Conservation (phyloP, 1,140 invertebrate genomes). For the Hydropsyche tenuis region DNA sequence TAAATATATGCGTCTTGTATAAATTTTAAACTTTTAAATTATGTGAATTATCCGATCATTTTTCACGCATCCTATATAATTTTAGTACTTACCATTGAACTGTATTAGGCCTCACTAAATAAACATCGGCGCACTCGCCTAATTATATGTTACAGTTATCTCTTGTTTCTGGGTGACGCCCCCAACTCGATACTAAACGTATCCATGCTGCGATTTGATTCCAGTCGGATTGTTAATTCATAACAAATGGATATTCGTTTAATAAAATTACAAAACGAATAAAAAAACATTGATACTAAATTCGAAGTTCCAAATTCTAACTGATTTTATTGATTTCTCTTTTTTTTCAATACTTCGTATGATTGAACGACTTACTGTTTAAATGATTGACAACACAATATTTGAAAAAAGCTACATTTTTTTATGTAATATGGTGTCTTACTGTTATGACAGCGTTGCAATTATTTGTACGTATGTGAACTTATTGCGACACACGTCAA, state of each 20-base stretch:
- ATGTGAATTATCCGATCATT: too few relatives aligned
- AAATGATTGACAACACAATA: too few relatives aligned
- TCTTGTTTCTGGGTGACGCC: conserved; percentile 45
- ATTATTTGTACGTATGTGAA: conserved; percentile 1
- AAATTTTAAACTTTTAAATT: too few relatives aligned
- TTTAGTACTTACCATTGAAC: background rate
- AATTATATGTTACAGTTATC: conserved; percentile 50
- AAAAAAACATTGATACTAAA: too few relatives aligned
- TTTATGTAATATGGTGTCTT: too few relatives aligned
- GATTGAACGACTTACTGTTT: too few relatives aligned
- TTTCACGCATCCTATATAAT: background rate
- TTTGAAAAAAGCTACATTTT: too few relatives aligned
- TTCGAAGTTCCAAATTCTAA: too few relatives aligned
- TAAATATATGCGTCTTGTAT: too few relatives aligned
- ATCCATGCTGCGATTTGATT: background rate
- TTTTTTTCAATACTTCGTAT: background rate
- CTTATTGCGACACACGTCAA: conserved; percentile 2
- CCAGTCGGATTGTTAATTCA: conserved; percentile 12
- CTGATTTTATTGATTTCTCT: too few relatives aligned
- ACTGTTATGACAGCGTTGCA: background rate
- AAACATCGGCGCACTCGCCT: conserved; percentile 45
- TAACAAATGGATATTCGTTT: background rate
- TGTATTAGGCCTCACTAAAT: conserved; percentile 49
- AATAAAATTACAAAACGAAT: background rate
- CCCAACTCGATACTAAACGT: conserved; percentile 16